These are phyloP conservation scores for Myotis planiceps DNA, from an alignment of 2,797 vertebrate species.

Conservation along the genomic window DNA sequence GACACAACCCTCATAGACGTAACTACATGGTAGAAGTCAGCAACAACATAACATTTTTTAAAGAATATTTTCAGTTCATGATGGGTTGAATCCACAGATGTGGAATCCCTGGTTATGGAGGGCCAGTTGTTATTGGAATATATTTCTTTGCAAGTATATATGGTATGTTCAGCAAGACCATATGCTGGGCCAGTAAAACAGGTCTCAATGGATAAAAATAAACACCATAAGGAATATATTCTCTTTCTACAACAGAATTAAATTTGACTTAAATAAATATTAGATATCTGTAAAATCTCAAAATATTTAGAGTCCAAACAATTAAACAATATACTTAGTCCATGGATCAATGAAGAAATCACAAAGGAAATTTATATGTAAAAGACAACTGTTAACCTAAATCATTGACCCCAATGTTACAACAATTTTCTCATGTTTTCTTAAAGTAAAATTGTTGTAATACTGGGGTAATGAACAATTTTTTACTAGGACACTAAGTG, in stretches of 20 bases:
- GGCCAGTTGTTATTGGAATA: not conserved
- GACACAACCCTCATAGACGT: not conserved
- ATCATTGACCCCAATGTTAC: not conserved
- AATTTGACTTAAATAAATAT: not conserved
- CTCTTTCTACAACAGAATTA: not conserved
- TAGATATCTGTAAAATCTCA: not conserved
- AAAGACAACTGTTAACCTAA: not conserved
- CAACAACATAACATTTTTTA: not conserved
- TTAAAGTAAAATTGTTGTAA: not conserved
- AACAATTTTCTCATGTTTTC: not conserved
- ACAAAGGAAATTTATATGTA: not conserved
- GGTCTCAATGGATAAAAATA: not conserved
- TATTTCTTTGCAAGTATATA: not conserved
- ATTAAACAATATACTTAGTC: not conserved
- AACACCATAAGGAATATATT: not conserved
- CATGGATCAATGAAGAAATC: not conserved
- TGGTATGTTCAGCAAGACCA: not conserved
- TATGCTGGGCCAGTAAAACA: not conserved
- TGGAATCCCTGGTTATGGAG: not conserved
- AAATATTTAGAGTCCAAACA: not conserved
- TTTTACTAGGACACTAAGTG: not conserved
- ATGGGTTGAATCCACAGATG: not conserved
- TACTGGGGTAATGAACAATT: not conserved
- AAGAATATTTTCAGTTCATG: not conserved
- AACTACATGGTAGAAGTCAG: not conserved